These are phyloP conservation scores for Hydractinia symbiolongicarpus DNA, from an alignment of 30 jellyfish, hydroid and myxozoan genomes.

Conservation along the genomic window DNA sequence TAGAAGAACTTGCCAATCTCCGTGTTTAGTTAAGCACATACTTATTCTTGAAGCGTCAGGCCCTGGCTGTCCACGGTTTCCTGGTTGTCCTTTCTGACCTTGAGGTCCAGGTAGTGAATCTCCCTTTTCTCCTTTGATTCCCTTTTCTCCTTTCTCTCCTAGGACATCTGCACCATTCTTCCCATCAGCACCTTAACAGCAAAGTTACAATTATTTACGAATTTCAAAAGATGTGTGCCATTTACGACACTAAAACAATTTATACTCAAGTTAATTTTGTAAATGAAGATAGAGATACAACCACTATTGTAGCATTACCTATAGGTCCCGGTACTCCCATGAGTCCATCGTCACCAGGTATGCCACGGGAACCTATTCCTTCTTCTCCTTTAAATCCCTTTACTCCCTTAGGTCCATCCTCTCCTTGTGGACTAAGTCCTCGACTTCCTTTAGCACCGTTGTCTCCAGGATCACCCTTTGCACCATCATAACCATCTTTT, in stretches of 20 bases:
- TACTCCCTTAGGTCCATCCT: conserved; percentile 42
- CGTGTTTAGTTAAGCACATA: not conserved
- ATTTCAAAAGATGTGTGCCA: not conserved
- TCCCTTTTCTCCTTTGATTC: conserved; percentile 5
- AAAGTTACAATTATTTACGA: not conserved
- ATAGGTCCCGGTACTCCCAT: too few relatives aligned
- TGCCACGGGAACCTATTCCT: conserved; percentile 54
- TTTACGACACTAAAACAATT: not conserved
- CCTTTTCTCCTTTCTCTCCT: conserved; percentile 19
- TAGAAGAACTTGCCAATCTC: too few relatives aligned
- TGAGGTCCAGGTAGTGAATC: not conserved
- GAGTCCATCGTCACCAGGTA: conserved; percentile 66
- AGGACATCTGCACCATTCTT: conserved; percentile 31
- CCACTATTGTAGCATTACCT: too few relatives aligned
- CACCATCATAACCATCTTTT: conserved; percentile 51
- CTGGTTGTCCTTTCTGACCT: conserved; percentile 16
- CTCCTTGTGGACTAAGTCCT: conserved; percentile 73
- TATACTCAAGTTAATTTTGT: too few relatives aligned
- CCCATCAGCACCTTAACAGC: conserved; percentile 28
- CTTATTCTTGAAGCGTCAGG: conserved; percentile 6
- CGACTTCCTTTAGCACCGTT: conserved; percentile 62
- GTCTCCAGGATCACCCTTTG: conserved; percentile 51
- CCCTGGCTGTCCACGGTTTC: not conserved
- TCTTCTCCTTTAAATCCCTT: conserved; percentile 38
- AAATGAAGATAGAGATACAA: too few relatives aligned